phyloP scores from a whole-genome alignment of 2,113 vertebrate genomes.

The Paradoxurus hermaphroditus region DNA sequence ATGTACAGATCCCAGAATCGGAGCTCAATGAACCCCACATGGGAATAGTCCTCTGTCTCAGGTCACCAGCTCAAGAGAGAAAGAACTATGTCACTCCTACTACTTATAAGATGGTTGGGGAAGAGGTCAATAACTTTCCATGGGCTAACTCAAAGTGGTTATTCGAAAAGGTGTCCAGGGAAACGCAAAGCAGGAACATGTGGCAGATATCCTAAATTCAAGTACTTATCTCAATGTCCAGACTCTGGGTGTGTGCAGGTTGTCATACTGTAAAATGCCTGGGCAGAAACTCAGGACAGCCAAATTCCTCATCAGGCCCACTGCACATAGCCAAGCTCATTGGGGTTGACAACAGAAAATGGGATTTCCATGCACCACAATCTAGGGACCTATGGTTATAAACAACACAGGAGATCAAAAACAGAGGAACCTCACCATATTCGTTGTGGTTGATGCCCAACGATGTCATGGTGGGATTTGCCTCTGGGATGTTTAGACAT shows the following conservation, averaged over 20 bases:
- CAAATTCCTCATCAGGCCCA: background rate
- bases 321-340: background rate
- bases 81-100: background rate
- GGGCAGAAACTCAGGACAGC: background rate
- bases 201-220: background rate
- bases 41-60: no score
- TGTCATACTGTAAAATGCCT: background rate
- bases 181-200: background rate
- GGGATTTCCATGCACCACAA: no score
- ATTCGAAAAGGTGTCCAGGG: background rate
- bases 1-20: background rate
- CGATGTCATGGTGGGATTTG: background rate
- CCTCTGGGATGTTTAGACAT: background rate
- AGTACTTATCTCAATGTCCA: background rate
- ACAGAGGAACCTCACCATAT: fast-evolving
- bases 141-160: background rate
- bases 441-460: background rate
- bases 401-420: background rate
- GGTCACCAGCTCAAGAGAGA: background rate
- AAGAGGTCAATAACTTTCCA: background rate
- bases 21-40: background rate
- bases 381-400: fast-evolving
- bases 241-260: background rate
- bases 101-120: background rate
- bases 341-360: background rate